Base-by-base conservation (phyloP, 2,797 vertebrate species). In the Taeniopygia guttata region DNA sequence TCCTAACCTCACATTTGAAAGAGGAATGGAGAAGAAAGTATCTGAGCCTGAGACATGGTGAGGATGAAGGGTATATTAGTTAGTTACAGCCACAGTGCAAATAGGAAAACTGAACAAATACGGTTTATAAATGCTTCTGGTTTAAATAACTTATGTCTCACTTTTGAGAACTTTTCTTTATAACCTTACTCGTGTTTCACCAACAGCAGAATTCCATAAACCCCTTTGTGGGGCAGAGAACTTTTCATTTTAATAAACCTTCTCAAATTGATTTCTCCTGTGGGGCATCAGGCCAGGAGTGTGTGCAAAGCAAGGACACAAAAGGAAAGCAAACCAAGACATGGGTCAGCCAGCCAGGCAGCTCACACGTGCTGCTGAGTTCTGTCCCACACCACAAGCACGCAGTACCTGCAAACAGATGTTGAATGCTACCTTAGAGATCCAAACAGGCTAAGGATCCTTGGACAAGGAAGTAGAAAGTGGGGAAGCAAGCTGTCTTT, bases 221-320 rank as follows among this genome's bases (percentile, higher is more conserved):
- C 13, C 6, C 32, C 32, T 11, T 51, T 1, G 1, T 48, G 63
- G 22, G 58, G 15, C 25, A 7, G 30, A 85, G 22, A 74, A 12
- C 8, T 67, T 95, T 85, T 91, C 72, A 74, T 87, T 91, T 92
- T 77, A 85, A 80, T 56, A 93, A 93, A 64, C 29, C 38, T 62
- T 63, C 52, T 87, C 15, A 13, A 74, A 42, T 7, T 88, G 40
- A 60, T 94, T 91, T 94, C 55, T 79, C 26, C 19, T 32, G 16
- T 32, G 51, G 32, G 58, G 16, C 36, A 34, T 16, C 22, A 75
- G 45, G n/a, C 54, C 68, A 66, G 70, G 22, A 84, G 14, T 8
- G 6, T 38, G 34, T 84, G 48, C 45, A 91, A 90, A 86, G 36
- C 62, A 91, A 69, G 34, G 69, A 59, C 13, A 85, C 23, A 49